These are phyloP conservation scores for Bimastos eiseni DNA, from an alignment of 2,888 invertebrate genomes.

Conservation along the genomic window DNA sequence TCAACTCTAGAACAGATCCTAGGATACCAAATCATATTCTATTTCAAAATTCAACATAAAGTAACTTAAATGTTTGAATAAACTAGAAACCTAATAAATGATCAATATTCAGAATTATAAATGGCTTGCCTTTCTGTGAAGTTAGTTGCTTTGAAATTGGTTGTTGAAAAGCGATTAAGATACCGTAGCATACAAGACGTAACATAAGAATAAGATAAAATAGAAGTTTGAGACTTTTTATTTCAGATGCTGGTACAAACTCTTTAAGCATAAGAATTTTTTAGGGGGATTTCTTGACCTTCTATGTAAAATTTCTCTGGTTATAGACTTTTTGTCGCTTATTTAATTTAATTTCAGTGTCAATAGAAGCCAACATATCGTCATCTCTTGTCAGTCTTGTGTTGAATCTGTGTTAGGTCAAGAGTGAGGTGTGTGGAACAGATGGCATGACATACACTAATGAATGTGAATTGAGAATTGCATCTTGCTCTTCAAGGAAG, in stretches of 20 bases:
- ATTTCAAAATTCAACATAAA: not conserved
- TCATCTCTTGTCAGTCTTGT: no score
- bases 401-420: conserved; percentile 48
- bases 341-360: not conserved
- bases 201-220: no score
- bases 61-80: not conserved
- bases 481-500: conserved; percentile 72
- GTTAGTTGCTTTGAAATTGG: not conserved
- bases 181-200: not conserved
- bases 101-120: not conserved
- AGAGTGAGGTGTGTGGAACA: conserved; percentile 79
- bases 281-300: not conserved
- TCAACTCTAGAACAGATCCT: not conserved
- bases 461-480: conserved; percentile 80
- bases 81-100: not conserved
- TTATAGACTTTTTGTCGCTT: not conserved
- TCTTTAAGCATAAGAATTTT: not conserved
- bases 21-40: no score
- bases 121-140: not conserved
- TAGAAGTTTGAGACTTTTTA: not conserved
- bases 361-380: not conserved
- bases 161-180: not conserved
- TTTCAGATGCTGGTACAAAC: not conserved
- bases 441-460: conserved; percentile 83
- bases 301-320: not conserved